Base-by-base conservation (phyloP, 2,797 vertebrate genomes). In the Scomberomorus guttatus region DNA sequence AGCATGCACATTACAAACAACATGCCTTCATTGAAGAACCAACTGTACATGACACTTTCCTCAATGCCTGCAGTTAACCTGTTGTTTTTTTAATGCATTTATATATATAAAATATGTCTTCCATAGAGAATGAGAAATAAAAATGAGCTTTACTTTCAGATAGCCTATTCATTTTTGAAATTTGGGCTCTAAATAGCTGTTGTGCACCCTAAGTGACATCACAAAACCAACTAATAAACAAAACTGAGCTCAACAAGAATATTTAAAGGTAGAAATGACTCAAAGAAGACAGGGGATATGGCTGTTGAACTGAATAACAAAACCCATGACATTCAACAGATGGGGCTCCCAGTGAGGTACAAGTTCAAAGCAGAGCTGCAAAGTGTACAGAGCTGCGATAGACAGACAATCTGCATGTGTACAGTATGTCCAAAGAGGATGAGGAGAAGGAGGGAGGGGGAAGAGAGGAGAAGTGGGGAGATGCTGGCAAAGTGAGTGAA, bases 401-500 rank as follows among this genome's bases (percentile, higher is more conserved):
- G 61, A 63, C 0, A 60, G 62, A 42, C 24, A 72, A 51, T 32
- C 44, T 52, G 56, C 22, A 63, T 70, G 39, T 86, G 68, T 66
- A 44, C 67, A 71, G 14, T 25, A 69, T 58, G 75, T 77, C 58
- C 66, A 77, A 59, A 82, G 71, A 75, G 48, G 39, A 72, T 50
- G 70, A 75, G 37, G 61, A 72, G 72, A 39, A 72, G 37, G 62
- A 78, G 79, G 55, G 54, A 71, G 73, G 34, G 46, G 50, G 59
- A 50, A n/a, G 29, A 68, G 60, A 63, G 25, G 52, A 71, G 62
- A 75, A 81, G 82, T 68, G 72, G 58, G 37, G 77, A 68, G 73
- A 89, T 87, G 91, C 82, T 81, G 83, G 80, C 70, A 82, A 89
- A 91, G 78, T 92, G 80, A 89, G 66, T 81, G 76, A 82, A 82